Evolutionary conservation across 2,888 invertebrate genomes (phyloP).

Genomic region (Teinopalpus imperialis): DNA sequence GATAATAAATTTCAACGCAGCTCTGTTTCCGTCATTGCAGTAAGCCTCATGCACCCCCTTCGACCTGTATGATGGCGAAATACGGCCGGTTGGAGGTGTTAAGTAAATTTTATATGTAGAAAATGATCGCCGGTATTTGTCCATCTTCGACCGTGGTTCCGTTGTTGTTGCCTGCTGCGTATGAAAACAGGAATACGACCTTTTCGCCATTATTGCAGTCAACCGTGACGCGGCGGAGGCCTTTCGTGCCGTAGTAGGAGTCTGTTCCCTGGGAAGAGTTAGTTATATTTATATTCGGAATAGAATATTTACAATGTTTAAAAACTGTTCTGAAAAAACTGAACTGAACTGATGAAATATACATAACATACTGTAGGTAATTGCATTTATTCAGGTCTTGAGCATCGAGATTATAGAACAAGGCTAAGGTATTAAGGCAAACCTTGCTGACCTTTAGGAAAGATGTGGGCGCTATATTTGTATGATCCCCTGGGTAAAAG

Average conservation of each 20-base stretch:
- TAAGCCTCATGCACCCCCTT: not conserved
- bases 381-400: no score
- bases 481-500: no score
- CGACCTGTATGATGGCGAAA: conserved; percentile 2
- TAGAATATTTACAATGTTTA: no score
- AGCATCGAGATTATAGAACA: no score
- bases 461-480: no score
- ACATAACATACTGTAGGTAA: no score
- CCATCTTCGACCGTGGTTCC: conserved; percentile 93
- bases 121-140: conserved; percentile 93
- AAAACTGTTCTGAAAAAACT: no score
- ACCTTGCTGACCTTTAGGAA: no score
- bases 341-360: no score
- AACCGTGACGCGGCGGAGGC: conserved; percentile 87
- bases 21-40: not conserved
- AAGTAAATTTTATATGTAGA: conserved; percentile 82
- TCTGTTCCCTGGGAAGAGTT: conserved; percentile 86
- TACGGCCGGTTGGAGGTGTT: conserved; percentile 2
- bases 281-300: not conserved
- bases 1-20: not conserved
- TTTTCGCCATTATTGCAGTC: conserved; percentile 89
- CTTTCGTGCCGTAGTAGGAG: conserved; percentile 92
- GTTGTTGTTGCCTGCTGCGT: conserved; percentile 93
- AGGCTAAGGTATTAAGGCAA: no score
- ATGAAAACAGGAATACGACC: conserved; percentile 91